Conservation (phyloP, 30 jellyfish, hydroid and myxozoan genomes). For the Nemopilema nomurai region DNA sequence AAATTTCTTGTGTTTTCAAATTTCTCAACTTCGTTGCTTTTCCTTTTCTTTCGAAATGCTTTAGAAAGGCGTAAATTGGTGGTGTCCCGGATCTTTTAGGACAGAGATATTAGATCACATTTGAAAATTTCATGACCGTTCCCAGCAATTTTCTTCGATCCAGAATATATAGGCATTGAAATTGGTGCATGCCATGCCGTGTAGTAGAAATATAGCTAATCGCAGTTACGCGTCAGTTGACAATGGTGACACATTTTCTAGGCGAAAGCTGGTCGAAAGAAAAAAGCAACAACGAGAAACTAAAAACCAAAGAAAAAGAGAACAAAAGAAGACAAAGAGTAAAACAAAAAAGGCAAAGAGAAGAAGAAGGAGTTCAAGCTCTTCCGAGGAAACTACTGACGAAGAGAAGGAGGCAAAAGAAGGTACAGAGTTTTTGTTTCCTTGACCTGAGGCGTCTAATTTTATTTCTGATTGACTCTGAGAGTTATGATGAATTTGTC, state of each 20-base stretch:
- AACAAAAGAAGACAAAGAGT: conserved; percentile 19
- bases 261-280: conserved; percentile 55
- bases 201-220: too few species aligned
- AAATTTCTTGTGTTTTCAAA: not conserved
- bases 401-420: conserved; percentile 13
- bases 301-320: conserved; percentile 20
- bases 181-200: too few species aligned
- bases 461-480: not conserved
- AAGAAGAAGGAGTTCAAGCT: conserved; percentile 26
- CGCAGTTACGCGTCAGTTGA: not conserved
- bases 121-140: too few species aligned
- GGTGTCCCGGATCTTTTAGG: too few species aligned
- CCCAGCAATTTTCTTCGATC: too few species aligned
- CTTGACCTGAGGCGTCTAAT: not conserved
- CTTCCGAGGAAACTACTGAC: conserved; percentile 31
- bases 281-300: conserved; percentile 13
- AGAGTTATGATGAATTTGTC: too few species aligned
- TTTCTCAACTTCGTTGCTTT: not conserved
- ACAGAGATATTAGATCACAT: too few species aligned
- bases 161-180: too few species aligned
- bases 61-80: too few species aligned
- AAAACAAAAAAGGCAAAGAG: conserved; percentile 4
- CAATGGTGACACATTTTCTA: not conserved
- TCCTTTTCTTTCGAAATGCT: too few species aligned
- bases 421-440: not conserved